Evolutionary conservation across 2,113 vertebrate genomes (phyloP).

Genomic region (Calonectris borealis): DNA sequence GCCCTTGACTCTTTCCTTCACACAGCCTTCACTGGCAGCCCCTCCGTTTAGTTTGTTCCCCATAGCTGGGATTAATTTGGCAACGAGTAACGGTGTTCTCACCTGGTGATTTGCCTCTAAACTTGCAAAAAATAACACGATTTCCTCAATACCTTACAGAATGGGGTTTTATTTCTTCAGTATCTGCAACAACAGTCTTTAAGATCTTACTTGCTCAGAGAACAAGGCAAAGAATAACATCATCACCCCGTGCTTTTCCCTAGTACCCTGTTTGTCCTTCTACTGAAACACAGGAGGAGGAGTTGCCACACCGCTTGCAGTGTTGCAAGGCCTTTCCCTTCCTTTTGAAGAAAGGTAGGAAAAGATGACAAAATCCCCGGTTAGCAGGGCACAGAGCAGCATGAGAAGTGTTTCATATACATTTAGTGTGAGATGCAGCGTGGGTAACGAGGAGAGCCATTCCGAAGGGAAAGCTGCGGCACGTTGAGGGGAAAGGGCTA

Average conservation of each 20-base stretch:
- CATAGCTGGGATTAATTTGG: not conserved
- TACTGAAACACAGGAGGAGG: not conserved
- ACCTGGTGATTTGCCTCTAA: not conserved
- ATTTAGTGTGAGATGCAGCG: fast-evolving
- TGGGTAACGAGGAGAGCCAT: not conserved
- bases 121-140: not conserved
- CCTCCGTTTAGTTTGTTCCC: not conserved
- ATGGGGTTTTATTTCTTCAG: not conserved
- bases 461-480: not conserved
- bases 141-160: not conserved
- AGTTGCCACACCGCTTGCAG: not conserved
- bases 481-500: not conserved
- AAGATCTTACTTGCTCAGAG: not conserved
- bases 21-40: not conserved
- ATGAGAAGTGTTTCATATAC: not conserved
- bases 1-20: not conserved
- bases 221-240: not conserved
- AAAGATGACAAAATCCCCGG: not conserved
- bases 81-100: not conserved
- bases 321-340: not conserved
- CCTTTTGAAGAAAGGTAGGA: not conserved
- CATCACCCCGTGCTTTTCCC: not conserved
- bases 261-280: not conserved
- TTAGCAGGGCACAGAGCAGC: not conserved
- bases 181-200: not conserved